These are phyloP conservation scores for Trisateles emortualis DNA, from an alignment of 2,888 invertebrate species.

Conservation along the genomic window DNA sequence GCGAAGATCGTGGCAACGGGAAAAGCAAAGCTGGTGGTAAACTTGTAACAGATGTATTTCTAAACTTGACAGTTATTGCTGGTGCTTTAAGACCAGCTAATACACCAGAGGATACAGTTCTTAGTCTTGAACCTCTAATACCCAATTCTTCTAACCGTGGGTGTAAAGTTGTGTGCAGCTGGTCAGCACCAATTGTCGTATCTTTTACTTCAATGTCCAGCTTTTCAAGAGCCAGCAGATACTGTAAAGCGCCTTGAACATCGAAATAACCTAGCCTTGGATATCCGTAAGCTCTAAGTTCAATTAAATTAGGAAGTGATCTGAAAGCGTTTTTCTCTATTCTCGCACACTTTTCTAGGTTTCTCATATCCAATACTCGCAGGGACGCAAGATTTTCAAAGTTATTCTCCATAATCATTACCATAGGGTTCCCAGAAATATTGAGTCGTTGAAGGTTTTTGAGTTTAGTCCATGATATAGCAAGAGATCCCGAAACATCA, in stretches of 20 bases:
- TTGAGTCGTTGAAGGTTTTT: conserved; percentile 91
- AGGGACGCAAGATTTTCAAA: conserved; percentile 91
- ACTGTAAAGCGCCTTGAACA: conserved; percentile 93
- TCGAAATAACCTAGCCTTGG: conserved; percentile 94
- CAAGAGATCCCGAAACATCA: conserved; percentile 87
- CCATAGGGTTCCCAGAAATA: conserved; percentile 94
- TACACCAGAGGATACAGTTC: conserved; percentile 93
- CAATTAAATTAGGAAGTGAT: conserved; percentile 89
- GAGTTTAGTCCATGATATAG: conserved; percentile 90
- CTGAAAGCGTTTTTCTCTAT: conserved; percentile 95
- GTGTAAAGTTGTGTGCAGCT: conserved; percentile 92
- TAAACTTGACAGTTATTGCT: conserved; percentile 90
- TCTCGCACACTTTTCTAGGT: conserved; percentile 90
- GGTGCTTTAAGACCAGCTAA: conserved; percentile 93
- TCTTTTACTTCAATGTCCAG: conserved; percentile 96
- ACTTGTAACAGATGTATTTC: conserved; percentile 92
- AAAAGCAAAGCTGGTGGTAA: conserved; percentile 94
- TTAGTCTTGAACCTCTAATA: conserved; percentile 91
- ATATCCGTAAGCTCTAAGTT: conserved; percentile 91
- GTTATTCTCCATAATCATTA: conserved; percentile 91
- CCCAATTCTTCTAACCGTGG: conserved; percentile 92
- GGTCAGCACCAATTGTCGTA: conserved; percentile 92
- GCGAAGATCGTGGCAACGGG: conserved; percentile 95
- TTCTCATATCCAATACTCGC: conserved; percentile 88
- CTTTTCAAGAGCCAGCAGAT: conserved; percentile 90